phyloP scores from a whole-genome alignment of 1,140 invertebrate genomes.

The Tigriopus japonicus region DNA sequence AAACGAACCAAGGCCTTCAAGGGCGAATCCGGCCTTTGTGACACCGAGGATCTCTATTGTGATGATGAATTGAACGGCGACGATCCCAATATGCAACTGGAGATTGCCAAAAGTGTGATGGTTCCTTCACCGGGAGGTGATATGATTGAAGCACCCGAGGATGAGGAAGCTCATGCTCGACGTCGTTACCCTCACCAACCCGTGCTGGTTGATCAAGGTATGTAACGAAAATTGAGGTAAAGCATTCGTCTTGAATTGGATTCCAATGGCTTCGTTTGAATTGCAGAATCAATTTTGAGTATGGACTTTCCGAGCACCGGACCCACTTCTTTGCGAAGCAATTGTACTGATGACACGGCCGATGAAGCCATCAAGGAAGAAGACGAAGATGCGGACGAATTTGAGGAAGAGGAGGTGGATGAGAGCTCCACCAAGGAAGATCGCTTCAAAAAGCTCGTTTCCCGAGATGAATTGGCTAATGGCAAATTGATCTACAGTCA shows the following conservation, averaged over 20 bases:
- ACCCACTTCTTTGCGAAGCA: neutral
- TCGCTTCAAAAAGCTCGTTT: too few species aligned
- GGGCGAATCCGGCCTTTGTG: neutral
- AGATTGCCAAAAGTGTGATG: neutral
- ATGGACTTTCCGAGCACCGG: constrained; percentile 5
- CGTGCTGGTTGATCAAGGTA: neutral
- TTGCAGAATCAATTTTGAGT: constrained; percentile 5
- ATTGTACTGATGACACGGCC: neutral
- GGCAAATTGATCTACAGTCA: too few species aligned
- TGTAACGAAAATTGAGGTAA: neutral
- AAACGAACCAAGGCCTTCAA: neutral
- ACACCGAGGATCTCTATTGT: constrained; percentile 8
- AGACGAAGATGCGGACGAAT: neutral
- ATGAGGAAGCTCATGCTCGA: neutral
- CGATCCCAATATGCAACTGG: constrained; percentile 6
- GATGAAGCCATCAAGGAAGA: neutral
- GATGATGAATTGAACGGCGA: constrained; percentile 5
- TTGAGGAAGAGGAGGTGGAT: too few species aligned
- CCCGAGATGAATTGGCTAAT: too few species aligned
- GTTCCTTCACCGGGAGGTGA: neutral
- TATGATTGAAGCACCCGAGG: neutral
- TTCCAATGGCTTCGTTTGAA: neutral
- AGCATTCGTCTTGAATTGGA: neutral
- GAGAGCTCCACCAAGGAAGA: too few species aligned
- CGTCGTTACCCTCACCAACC: neutral